Evolutionary conservation across 1,140 invertebrate species (phyloP).

Genomic region (Plutomurus gul): DNA sequence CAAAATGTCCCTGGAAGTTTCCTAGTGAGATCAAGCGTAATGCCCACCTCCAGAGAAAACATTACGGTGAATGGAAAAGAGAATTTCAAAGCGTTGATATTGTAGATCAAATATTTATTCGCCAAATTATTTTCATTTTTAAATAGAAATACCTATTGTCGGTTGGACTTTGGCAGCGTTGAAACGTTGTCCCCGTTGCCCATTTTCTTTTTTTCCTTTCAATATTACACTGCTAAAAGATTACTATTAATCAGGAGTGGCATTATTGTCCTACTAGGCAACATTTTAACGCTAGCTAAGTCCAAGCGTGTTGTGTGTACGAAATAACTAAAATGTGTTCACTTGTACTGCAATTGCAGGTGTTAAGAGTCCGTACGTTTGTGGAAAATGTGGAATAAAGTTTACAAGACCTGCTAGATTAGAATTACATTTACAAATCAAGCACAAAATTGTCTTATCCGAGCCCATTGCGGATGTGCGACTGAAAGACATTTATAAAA

Average conservation of each 20-base stretch:
- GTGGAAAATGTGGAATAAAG: not conserved
- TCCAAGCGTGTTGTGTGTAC: too few species aligned
- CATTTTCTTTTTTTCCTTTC: too few species aligned
- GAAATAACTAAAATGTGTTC: too few species aligned
- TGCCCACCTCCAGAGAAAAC: not conserved
- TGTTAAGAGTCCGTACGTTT: not conserved
- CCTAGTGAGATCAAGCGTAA: not conserved
- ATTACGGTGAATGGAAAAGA: not conserved
- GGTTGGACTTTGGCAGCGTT: too few species aligned
- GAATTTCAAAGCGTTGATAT: not conserved
- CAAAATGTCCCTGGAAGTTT: not conserved
- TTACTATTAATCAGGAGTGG: too few species aligned
- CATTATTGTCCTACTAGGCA: too few species aligned
- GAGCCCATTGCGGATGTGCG: not conserved
- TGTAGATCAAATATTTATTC: not conserved
- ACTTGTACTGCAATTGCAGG: not conserved
- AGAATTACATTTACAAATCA: not conserved
- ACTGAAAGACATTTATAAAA: not conserved
- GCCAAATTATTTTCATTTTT: not conserved
- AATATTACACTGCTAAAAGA: too few species aligned
- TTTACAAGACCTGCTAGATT: not conserved
- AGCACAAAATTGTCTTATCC: not conserved
- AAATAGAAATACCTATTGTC: too few species aligned
- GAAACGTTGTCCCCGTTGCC: too few species aligned
- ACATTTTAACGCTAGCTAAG: too few species aligned